Conservation (phyloP, 2,888 invertebrate genomes). For the Physocephala rufipes region DNA sequence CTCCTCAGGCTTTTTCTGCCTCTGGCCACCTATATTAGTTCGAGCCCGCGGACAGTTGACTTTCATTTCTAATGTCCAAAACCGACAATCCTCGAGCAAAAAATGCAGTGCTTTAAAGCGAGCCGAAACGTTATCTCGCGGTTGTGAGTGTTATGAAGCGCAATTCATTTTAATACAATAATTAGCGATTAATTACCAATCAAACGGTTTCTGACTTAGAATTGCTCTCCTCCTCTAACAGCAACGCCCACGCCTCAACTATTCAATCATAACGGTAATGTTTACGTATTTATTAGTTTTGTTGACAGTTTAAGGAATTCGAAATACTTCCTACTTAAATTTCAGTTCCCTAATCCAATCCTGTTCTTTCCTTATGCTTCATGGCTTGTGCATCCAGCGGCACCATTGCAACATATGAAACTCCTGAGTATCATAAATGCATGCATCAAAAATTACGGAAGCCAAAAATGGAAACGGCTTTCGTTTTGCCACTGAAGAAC, state of each 20-base stretch:
- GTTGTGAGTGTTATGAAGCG: not conserved
- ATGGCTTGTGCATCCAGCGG: too few species aligned
- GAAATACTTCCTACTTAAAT: not conserved
- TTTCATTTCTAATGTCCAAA: not conserved
- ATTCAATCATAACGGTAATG: not conserved
- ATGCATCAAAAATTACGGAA: conserved; percentile 20
- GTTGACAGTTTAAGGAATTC: not conserved
- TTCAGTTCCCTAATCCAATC: not conserved
- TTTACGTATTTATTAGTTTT: not conserved
- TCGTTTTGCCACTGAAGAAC: conserved; percentile 25
- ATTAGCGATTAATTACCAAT: too few species aligned
- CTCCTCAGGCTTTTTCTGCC: not conserved
- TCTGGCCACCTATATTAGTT: not conserved
- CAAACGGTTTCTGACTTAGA: too few species aligned
- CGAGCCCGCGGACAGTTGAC: not conserved
- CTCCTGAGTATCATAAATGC: conserved; percentile 21
- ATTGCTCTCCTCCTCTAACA: too few species aligned
- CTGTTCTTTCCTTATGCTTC: not conserved
- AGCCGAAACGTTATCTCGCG: not conserved
- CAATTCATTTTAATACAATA: not conserved
- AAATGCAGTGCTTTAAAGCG: not conserved
- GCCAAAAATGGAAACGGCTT: conserved; percentile 29
- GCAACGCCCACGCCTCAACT: not conserved
- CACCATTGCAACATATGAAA: not conserved
- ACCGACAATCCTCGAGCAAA: not conserved